Percentiles rank a stretch among this genome's conserved stretches.
These are phyloP conservation scores for Dipodomys spectabilis DNA, from an alignment of 2,113 vertebrate species.

Conservation along the genomic window DNA sequence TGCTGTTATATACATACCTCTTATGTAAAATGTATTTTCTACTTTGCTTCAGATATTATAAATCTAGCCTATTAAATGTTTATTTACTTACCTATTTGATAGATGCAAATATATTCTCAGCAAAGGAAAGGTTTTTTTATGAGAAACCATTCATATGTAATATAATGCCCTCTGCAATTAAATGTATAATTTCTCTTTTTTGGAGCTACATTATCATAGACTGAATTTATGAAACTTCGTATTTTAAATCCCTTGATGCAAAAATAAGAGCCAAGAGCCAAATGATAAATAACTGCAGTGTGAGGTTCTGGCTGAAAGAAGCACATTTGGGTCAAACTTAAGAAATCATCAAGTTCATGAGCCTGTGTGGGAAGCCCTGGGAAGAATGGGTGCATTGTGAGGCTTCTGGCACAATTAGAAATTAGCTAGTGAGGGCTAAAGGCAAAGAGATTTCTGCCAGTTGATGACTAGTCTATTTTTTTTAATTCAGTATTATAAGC, in stretches of 20 bases:
- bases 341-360: background rate
- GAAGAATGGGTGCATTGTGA: slow-evolving; percentile 49
- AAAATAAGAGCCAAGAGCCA: background rate
- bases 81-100: background rate
- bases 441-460: slow-evolving; percentile 52
- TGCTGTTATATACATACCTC: background rate
- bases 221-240: background rate
- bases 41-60: background rate
- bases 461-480: slow-evolving; percentile 58
- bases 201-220: background rate
- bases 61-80: background rate
- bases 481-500: slow-evolving; percentile 62
- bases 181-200: background rate
- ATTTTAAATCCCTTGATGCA: slow-evolving; percentile 18
- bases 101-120: background rate
- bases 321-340: background rate
- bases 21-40: background rate
- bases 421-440: slow-evolving; percentile 33
- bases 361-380: background rate
- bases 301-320: background rate
- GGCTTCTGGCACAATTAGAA: slow-evolving; percentile 36
- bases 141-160: background rate
- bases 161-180: background rate
- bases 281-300: background rate
- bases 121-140: background rate